Percentiles rank a stretch among this genome's conserved stretches.
These are phyloP conservation scores for Hemithea aestivaria DNA, from an alignment of 2,888 invertebrate species.

Conservation along the genomic window DNA sequence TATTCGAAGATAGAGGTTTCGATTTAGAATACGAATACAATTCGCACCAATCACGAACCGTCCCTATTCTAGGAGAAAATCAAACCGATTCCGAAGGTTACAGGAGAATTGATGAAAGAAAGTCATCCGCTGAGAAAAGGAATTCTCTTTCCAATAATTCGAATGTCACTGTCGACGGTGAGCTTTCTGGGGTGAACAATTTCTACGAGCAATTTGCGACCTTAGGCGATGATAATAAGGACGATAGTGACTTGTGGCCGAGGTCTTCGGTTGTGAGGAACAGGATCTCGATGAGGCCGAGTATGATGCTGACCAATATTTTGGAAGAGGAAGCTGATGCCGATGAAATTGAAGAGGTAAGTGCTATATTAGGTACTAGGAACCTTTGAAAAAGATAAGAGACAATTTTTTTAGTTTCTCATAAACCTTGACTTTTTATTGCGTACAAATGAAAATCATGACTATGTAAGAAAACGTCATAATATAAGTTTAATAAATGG, in stretches of 20 bases:
- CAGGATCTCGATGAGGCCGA: conserved; percentile 67
- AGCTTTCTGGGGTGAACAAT: conserved; percentile 49
- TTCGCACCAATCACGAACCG: conserved; percentile 19
- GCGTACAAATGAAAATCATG: no score
- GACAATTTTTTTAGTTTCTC: no score
- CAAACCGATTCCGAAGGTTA: conserved; percentile 44
- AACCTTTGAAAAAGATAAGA: no score
- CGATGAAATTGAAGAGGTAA: conserved; percentile 63
- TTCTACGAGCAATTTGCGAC: conserved; percentile 72
- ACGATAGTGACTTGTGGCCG: conserved; percentile 42
- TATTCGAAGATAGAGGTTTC: conserved; percentile 68
- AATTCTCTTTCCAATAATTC: conserved; percentile 23
- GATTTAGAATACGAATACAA: conserved; percentile 66
- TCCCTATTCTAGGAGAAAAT: conserved; percentile 37
- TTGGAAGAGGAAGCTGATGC: conserved; percentile 39
- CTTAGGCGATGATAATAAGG: conserved; percentile 52
- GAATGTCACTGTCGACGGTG: conserved; percentile 41
- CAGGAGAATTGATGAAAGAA: conserved; percentile 46
- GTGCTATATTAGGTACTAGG: conserved; percentile 23
- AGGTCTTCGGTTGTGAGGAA: conserved; percentile 44
- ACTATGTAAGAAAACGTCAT: no score
- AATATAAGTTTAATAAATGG: no score
- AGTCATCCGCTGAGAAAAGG: conserved; percentile 26
- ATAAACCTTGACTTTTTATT: no score
- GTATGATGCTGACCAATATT: conserved; percentile 62